These are phyloP conservation scores for Semnopithecus entellus DNA, from an alignment of 2,113 vertebrate species.

Conservation along the genomic window DNA sequence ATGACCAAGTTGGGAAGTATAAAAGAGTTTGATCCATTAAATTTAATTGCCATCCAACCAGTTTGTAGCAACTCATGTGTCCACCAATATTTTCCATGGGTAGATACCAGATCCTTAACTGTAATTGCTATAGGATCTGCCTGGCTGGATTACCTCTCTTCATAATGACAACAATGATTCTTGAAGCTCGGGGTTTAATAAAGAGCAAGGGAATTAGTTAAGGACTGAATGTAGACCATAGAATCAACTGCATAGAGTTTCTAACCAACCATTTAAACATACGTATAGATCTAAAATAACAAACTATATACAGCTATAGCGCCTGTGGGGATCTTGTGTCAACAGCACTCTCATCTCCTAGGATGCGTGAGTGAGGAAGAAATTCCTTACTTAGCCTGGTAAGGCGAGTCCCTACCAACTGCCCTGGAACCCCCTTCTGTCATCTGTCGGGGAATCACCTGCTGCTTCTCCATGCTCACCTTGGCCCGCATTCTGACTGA, in stretches of 20 bases:
- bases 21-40: neutral
- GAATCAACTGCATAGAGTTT: neutral
- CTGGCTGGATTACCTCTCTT: neutral
- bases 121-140: neutral
- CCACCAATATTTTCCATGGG: neutral
- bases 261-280: neutral
- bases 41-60: neutral
- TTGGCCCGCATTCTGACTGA: neutral
- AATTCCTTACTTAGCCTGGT: neutral
- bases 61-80: fast-evolving
- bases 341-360: neutral
- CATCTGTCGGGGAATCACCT: fast-evolving
- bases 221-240: neutral
- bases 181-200: neutral
- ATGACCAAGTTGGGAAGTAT: neutral
- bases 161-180: neutral
- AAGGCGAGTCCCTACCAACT: neutral
- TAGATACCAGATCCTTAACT: too few species aligned
- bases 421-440: neutral
- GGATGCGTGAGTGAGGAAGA: neutral
- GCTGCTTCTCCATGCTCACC: neutral
- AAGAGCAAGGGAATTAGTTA: neutral
- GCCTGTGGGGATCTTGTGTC: neutral
- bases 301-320: neutral
- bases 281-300: neutral